Percentiles rank a stretch among this genome's conserved stretches.
Evolutionary conservation across 2,113 vertebrate genomes (phyloP).

Genomic region (Protobothrops flavoviridis): DNA sequence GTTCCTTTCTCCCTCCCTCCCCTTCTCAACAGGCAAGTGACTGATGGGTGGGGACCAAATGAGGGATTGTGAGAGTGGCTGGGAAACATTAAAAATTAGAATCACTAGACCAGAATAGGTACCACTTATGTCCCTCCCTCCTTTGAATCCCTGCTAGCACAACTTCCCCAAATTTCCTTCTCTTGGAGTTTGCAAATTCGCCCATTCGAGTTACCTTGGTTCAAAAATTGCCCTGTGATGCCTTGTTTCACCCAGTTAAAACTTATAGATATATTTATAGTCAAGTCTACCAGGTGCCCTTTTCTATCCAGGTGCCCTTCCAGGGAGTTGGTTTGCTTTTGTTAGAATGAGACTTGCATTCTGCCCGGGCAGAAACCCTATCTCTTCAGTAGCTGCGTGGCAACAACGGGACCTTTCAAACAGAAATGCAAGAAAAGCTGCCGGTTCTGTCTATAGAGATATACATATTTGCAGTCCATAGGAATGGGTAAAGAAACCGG

Average conservation of each 20-base stretch:
- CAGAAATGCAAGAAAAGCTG: neutral
- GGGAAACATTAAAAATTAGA: too few relatives aligned
- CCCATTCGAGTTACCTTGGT: neutral
- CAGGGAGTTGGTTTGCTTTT: neutral
- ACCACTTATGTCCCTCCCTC: too few relatives aligned
- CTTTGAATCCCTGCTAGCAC: too few relatives aligned
- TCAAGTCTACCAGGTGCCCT: neutral
- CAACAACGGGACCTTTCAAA: neutral
- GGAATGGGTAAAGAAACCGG: neutral
- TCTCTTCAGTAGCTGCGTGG: neutral
- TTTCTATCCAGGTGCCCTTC: neutral
- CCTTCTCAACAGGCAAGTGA: too few relatives aligned
- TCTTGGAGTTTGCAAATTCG: too few relatives aligned
- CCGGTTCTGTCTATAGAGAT: accelerated
- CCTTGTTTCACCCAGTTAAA: neutral
- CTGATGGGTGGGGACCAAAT: too few relatives aligned
- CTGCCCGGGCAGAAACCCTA: neutral
- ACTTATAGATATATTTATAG: neutral
- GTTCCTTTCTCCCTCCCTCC: neutral
- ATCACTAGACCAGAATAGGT: neutral
- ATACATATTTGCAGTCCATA: neutral
- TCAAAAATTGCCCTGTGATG: neutral
- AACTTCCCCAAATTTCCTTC: too few relatives aligned
- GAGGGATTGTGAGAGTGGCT: too few relatives aligned
- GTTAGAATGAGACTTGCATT: neutral